These are phyloP conservation scores for Colossoma macropomum DNA, from an alignment of 2,113 vertebrate species.

Conservation along the genomic window DNA sequence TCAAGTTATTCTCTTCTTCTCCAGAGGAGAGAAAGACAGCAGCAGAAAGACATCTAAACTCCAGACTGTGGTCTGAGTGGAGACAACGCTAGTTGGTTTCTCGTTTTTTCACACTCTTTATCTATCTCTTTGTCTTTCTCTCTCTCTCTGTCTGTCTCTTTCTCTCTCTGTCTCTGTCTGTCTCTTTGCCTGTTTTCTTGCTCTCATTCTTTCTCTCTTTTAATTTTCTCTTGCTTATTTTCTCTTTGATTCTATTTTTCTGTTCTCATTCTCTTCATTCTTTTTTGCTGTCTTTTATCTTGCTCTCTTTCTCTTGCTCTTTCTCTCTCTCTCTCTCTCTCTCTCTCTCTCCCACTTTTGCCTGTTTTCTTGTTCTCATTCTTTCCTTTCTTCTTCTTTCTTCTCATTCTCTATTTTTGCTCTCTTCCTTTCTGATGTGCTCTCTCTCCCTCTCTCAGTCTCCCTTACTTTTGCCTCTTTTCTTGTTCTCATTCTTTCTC, in stretches of 20 bases:
- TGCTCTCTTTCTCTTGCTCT: neutral
- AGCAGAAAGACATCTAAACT: conserved; percentile 33
- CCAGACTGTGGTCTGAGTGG: neutral
- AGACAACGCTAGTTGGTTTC: neutral
- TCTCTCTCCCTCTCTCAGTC: too few relatives aligned
- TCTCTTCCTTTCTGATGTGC: too few relatives aligned
- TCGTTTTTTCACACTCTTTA: neutral
- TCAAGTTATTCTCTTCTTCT: conserved; percentile 5
- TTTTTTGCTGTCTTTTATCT: neutral
- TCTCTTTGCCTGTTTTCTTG: neutral
- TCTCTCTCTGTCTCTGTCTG: neutral
- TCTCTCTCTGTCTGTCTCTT: too few relatives aligned
- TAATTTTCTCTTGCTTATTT: neutral
- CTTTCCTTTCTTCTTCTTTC: too few relatives aligned
- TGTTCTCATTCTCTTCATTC: neutral
- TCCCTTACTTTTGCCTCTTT: too few relatives aligned
- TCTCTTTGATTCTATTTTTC: neutral
- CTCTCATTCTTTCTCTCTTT: neutral
- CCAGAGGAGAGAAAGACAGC: conserved; percentile 23
- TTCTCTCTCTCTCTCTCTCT: neutral
- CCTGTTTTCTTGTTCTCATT: too few relatives aligned
- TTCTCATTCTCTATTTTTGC: too few relatives aligned
- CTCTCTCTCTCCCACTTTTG: too few relatives aligned
- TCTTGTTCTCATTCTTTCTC: too few relatives aligned
- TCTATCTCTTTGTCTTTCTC: neutral